Evolutionary conservation across 1,140 invertebrate genomes (phyloP).

Genomic region (Solen grandis): DNA sequence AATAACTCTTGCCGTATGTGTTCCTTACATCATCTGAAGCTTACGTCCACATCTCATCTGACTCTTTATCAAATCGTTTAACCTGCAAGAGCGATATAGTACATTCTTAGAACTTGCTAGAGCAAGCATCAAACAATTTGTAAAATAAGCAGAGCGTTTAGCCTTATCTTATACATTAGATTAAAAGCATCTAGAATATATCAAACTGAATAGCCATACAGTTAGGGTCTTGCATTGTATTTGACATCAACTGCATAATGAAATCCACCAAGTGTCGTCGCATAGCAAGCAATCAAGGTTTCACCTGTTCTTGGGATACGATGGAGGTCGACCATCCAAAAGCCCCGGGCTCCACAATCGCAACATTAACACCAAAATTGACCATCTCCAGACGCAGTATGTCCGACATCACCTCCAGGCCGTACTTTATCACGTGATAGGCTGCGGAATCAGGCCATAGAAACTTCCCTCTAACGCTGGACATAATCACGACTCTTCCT

Average conservation of each 20-base stretch:
- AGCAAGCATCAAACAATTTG: no score
- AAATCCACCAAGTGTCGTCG: no score
- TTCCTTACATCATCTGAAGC: slow-evolving; percentile 60
- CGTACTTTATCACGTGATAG: slow-evolving; percentile 92
- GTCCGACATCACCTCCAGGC: slow-evolving; percentile 82
- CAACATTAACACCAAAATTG: slow-evolving; percentile 77
- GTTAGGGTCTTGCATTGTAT: no score
- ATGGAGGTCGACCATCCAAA: slow-evolving; percentile 78
- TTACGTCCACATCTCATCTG: slow-evolving; percentile 63
- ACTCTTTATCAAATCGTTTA: slow-evolving; percentile 54
- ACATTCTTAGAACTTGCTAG: no score
- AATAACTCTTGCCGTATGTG: slow-evolving; percentile 61
- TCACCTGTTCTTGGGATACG: no score
- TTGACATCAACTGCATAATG: no score
- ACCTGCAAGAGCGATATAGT: no score
- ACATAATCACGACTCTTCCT: slow-evolving; percentile 88
- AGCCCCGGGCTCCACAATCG: slow-evolving; percentile 78
- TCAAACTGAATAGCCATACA: no score
- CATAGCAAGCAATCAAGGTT: no score
- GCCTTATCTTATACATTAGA: no score
- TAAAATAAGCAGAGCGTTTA: no score
- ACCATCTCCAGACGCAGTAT: slow-evolving; percentile 76
- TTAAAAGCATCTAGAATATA: no score
- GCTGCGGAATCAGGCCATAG: slow-evolving; percentile 87
- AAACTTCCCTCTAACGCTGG: slow-evolving; percentile 89